Conservation (phyloP, 2,888 invertebrate genomes). For the Allophyes oxyacanthae region DNA sequence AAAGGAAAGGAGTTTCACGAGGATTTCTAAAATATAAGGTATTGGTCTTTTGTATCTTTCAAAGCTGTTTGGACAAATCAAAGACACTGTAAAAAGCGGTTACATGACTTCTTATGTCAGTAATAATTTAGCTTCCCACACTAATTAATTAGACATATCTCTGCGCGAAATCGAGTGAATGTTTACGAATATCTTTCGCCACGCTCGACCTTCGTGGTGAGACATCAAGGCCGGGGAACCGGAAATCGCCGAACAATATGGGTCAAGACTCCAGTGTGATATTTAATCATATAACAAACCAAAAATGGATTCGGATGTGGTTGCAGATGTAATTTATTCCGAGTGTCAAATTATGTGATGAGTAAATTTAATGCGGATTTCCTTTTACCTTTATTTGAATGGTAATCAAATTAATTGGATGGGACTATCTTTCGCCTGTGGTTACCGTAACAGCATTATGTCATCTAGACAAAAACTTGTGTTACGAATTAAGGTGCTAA, state of each 20-base stretch:
- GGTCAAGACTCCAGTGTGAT: slow-evolving; percentile 64
- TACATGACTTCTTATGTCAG: slow-evolving; percentile 31
- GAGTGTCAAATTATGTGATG: slow-evolving; percentile 27
- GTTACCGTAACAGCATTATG: slow-evolving; percentile 15
- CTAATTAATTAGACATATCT: slow-evolving; percentile 47
- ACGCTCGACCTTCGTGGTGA: slow-evolving; percentile 64
- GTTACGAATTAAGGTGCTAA: slow-evolving; percentile 6
- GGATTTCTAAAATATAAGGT: slow-evolving; percentile 35
- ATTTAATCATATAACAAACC: slow-evolving; percentile 34
- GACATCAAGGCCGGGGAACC: slow-evolving; percentile 69
- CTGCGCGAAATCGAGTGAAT: slow-evolving; percentile 55
- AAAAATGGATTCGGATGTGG: slow-evolving; percentile 25
- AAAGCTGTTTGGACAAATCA: not conserved
- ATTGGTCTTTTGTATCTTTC: not conserved
- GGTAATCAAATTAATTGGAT: slow-evolving; percentile 20
- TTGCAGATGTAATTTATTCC: slow-evolving; percentile 17
- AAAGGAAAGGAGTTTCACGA: slow-evolving; percentile 52
- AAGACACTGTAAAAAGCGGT: slow-evolving; percentile 6
- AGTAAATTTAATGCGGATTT: slow-evolving; percentile 34
- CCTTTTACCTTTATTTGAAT: slow-evolving; percentile 11
- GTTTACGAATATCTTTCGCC: slow-evolving; percentile 60
- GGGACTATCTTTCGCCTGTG: not conserved
- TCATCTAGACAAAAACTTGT: not conserved
- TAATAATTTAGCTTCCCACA: slow-evolving; percentile 28
- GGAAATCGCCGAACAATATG: slow-evolving; percentile 65